phyloP scores from a whole-genome alignment of 2,797 vertebrate species.

The Poecilia gillii region DNA sequence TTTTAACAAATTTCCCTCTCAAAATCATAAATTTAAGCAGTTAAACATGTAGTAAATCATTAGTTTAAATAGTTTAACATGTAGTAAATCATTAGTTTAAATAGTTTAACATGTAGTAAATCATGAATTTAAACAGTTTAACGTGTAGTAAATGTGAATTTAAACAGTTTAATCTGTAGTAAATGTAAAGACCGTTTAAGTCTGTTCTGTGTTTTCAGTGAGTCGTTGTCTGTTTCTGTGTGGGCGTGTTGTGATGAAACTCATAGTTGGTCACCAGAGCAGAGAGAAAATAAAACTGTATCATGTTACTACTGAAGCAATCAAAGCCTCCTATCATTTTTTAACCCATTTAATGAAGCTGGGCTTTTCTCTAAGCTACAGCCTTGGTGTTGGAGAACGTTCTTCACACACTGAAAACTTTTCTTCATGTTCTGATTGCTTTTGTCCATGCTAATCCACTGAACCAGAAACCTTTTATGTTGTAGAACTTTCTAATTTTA shows the following conservation, averaged over 20 bases:
- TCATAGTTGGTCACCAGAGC: neutral
- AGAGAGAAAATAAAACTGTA: neutral
- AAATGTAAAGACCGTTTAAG: too few relatives aligned
- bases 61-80: too few relatives aligned
- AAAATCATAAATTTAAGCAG: neutral
- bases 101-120: too few relatives aligned
- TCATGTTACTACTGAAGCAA: neutral
- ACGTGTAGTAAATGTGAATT: too few relatives aligned
- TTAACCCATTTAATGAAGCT: neutral
- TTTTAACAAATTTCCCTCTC: neutral
- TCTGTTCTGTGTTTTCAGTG: neutral
- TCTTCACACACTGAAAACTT: neutral
- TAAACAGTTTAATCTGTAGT: too few relatives aligned
- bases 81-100: too few relatives aligned
- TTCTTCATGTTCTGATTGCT: neutral
- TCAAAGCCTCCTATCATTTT: neutral
- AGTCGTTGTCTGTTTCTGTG: neutral
- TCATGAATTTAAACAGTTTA: too few relatives aligned
- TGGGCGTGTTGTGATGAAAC: conserved; percentile 1
- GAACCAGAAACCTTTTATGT: neutral
- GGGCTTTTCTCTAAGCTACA: neutral
- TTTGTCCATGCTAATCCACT: neutral
- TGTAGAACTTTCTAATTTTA: neutral
- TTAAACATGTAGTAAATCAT: too few relatives aligned
- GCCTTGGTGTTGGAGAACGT: neutral